These are phyloP conservation scores for Hydropsyche tenuis DNA, from an alignment of 1,140 invertebrate genomes.

Conservation along the genomic window DNA sequence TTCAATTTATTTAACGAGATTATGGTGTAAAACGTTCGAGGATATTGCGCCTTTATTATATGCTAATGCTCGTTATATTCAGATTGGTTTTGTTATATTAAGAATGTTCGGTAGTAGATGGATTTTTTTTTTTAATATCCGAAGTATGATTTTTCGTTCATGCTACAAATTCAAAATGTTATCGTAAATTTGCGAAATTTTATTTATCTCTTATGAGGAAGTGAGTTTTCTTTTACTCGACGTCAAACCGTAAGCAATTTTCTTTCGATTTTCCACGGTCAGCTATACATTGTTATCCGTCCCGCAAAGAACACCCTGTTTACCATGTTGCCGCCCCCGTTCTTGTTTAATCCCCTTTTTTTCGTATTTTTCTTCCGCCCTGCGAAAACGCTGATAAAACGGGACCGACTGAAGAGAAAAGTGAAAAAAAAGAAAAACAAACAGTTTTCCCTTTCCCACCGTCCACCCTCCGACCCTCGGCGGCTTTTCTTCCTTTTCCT, in stretches of 20 bases:
- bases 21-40: too few relatives aligned
- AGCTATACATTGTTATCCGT: conserved; percentile 14
- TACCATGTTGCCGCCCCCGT: conserved; percentile 26
- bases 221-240: background rate
- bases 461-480: background rate
- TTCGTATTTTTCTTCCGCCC: conserved; percentile 33
- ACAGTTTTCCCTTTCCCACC: conserved; percentile 38
- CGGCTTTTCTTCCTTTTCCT: conserved; percentile 7
- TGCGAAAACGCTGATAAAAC: conserved; percentile 48
- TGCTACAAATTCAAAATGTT: background rate
- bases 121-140: background rate
- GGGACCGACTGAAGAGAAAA: too few relatives aligned
- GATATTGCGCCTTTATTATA: too few relatives aligned
- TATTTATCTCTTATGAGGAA: background rate
- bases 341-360: conserved; percentile 44
- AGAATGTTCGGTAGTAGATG: too few relatives aligned
- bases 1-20: background rate
- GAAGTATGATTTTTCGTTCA: background rate
- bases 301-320: background rate
- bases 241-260: conserved; percentile 6
- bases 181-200: background rate
- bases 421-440: conserved; percentile 39
- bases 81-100: too few relatives aligned
- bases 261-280: conserved; percentile 17
- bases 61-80: too few relatives aligned